Base-by-base conservation (phyloP, 2,113 vertebrate genomes). In the Mirza zaza region DNA sequence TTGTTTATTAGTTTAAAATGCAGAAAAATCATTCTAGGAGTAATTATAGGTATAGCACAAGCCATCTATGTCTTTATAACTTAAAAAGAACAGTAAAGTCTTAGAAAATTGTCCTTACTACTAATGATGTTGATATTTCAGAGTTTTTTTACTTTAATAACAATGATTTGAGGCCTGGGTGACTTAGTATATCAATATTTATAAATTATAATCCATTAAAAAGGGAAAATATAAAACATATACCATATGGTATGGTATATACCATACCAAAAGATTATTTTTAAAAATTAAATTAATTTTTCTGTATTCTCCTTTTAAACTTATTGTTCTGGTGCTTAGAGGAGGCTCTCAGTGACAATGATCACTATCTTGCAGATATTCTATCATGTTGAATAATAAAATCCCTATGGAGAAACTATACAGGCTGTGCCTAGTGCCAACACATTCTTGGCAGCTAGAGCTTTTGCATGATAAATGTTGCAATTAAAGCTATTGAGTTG, bases 401-500 rank as follows among this genome's bases (percentile, higher is more conserved):
- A 97, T 97, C 93, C 50, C 85, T 48, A 0, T 79, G 80, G 83
- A 87, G 76, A 98, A 98, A 52, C n/a, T 89, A 71, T 48, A 83
- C 55, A 59, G 96, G 48, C 48, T 48, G 97, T 93, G 94, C 42
- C 68, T 97, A 92, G 77, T 93, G 91, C 94, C 6, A 20, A 80
- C 95, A 97, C 63, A 27, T 94, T 96, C 63, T 94, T 98, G 90
- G 92, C 93, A 98, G 57, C 63, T 95, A 95, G 82, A 94, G 65
- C 10, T 97, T 97, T 97, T 96, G 67, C 96, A 93, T 98, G 97
- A 98, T 94, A 97, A 98, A 97, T 96, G 63, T 84, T 86, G 57
- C 82, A 98, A 97, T 98, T 98, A 98, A 97, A 97, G 29, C 39
- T 97, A 96, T 97, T 97, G 93, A 94, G 50, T 95, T 93, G 27